A percentile compares a stretch with the other conserved stretches of the same genome.
phyloP scores from a whole-genome alignment of 1,140 invertebrate species.

The Cotesia vestalis region DNA sequence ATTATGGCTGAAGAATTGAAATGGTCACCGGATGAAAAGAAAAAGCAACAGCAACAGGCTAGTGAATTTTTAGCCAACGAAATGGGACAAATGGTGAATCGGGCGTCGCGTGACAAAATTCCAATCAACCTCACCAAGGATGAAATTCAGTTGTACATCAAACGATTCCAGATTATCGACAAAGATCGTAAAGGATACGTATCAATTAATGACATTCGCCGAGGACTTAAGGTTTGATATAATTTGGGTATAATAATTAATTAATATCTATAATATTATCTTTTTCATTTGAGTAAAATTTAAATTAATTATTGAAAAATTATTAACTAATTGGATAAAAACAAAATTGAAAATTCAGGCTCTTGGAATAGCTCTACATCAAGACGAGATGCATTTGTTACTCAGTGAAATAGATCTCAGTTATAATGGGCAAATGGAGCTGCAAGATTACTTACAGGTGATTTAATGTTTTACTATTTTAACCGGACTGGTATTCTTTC shows the following conservation, averaged over 20 bases:
- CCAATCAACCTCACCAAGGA: conserved; percentile 94
- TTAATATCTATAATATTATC: conserved; percentile 1
- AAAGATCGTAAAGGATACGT: conserved; percentile 97
- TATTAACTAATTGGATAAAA: neutral
- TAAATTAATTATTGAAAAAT: neutral
- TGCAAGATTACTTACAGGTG: conserved; percentile 80
- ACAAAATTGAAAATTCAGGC: conserved; percentile 60
- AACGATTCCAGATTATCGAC: conserved; percentile 94
- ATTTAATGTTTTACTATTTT: conserved; percentile 54
- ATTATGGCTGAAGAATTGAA: conserved; percentile 97
- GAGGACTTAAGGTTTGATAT: conserved; percentile 85
- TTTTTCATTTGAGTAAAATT: neutral
- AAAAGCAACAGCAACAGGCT: conserved; percentile 82
- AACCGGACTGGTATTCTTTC: conserved; percentile 51
- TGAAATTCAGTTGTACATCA: conserved; percentile 93
- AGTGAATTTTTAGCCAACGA: conserved; percentile 88
- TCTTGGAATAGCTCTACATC: conserved; percentile 71
- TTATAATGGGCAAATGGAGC: conserved; percentile 77
- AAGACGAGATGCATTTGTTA: conserved; percentile 73
- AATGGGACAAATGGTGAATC: conserved; percentile 96
- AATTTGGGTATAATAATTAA: too few relatives aligned
- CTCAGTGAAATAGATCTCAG: conserved; percentile 74
- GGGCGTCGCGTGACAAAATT: conserved; percentile 85
- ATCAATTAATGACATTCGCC: conserved; percentile 94
- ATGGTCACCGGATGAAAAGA: conserved; percentile 87